phyloP scores from a whole-genome alignment of 1,140 invertebrate species.

The Frieseomelitta varia region DNA sequence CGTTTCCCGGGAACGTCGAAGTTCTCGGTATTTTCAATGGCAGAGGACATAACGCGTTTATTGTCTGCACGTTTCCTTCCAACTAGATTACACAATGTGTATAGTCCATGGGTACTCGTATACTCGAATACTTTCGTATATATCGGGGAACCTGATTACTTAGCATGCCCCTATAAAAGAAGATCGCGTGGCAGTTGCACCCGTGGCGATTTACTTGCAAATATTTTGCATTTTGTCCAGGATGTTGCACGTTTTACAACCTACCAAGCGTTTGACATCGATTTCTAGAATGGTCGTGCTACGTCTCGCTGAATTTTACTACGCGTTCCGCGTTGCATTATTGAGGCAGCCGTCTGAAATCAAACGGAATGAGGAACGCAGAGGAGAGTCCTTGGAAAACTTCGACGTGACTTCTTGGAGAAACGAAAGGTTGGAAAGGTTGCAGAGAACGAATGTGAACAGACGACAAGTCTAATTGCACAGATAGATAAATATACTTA shows the following conservation, averaged over 20 bases:
- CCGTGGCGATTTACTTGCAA: neutral
- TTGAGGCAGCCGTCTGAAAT: neutral
- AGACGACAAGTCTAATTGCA: neutral
- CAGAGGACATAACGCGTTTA: neutral
- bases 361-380: neutral
- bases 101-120: neutral
- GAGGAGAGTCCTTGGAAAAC: too few species aligned
- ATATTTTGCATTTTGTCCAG: neutral
- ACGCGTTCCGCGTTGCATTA: neutral
- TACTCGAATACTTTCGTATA: neutral
- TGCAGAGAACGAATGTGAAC: neutral
- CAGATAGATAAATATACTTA: too few species aligned
- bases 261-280: neutral
- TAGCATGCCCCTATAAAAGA: neutral
- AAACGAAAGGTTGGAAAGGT: neutral
- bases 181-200: neutral
- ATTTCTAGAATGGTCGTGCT: neutral
- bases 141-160: neutral
- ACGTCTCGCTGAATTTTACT: neutral
- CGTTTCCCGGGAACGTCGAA: neutral
- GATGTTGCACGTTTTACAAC: neutral
- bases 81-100: neutral
- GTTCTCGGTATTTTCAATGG: neutral
- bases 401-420: neutral
- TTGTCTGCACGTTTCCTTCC: neutral